Evolutionary conservation across 2,888 invertebrate genomes (phyloP), one percentile per base, ranked within the genome.

Genomic region (Habrosyne pyritoides): DNA sequence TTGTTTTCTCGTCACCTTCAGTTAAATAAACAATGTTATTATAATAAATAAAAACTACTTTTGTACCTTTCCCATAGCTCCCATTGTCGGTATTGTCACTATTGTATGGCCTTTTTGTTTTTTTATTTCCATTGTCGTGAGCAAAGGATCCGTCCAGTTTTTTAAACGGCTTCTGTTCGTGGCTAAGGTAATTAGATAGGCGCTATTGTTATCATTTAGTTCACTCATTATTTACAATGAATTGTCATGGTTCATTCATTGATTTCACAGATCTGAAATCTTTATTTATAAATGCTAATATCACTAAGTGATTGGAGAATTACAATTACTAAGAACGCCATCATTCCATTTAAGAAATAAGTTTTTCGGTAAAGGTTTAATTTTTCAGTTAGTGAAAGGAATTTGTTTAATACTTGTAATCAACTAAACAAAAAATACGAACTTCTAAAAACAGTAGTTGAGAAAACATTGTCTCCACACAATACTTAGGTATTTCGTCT

Each of bases 1-100:
- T 91, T 91, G 89, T 91, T 89, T 88, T 50, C 88, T 84, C 81
- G 84, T 86, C 90, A 90, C 86, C 87, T 89, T 81, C 84, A 78
- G 83, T 84, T 87, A 90, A 87, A 87, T 91, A 92, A 91, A 92
- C 91, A 92, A 88, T 83, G 80, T 84, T 24, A 24, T 24, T 24
- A 42, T 42, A 18, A 85, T 86, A 84, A 87, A 88, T 88, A 84
- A 79, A 79, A 70, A 76, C 75, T 71, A 83, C 84, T 85, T 86
- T 90, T 91, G 89, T 88, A 68, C 75, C 69, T 79, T 84, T 84
- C 84, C 81, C 86, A 85, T 86, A 86, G 82, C 57, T 64, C 59
- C 81, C 73, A 86, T 91, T 90, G 89, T 90, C 66, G 69, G 70
- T 77, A 85, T 89, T 90, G 88, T 91, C 83, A 86, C 84, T 85